A percentile compares a stretch with the other conserved stretches of the same genome.
Evolutionary conservation across 2,888 invertebrate species (phyloP).

Genomic region (Anticlea derivata): DNA sequence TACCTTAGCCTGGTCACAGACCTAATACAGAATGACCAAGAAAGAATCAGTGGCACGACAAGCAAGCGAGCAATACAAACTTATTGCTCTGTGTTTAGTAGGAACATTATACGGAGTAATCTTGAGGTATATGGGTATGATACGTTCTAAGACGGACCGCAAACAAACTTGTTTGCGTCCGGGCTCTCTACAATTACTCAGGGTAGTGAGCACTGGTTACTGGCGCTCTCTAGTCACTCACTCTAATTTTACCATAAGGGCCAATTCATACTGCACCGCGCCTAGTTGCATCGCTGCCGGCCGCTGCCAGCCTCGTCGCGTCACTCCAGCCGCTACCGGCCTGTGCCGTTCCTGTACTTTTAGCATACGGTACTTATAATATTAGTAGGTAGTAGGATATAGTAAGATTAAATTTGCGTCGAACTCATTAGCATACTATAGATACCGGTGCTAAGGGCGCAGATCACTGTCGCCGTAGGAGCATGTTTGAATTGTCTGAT

Average conservation of each 20-base stretch:
- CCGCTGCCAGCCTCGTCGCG: too few relatives aligned
- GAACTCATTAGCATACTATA: too few relatives aligned
- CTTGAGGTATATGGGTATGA: neutral
- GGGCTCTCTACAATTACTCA: conserved; percentile 15
- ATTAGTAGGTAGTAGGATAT: neutral
- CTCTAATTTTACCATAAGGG: too few relatives aligned
- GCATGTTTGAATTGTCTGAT: conserved; percentile 27
- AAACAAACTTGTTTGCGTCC: conserved; percentile 44
- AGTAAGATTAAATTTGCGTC: neutral
- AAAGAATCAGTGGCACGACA: too few relatives aligned
- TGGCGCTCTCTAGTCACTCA: neutral
- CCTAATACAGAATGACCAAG: too few relatives aligned
- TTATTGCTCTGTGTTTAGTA: neutral
- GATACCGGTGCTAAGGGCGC: neutral
- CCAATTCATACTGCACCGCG: too few relatives aligned
- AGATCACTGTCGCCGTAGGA: conserved; percentile 27
- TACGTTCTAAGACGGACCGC: conserved; percentile 35
- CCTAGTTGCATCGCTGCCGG: too few relatives aligned
- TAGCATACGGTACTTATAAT: too few relatives aligned
- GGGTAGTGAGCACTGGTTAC: conserved; percentile 8
- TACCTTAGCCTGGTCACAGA: too few relatives aligned
- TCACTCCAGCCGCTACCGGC: too few relatives aligned
- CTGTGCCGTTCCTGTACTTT: too few relatives aligned
- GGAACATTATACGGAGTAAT: neutral
- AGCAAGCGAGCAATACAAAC: too few relatives aligned